Conservation (phyloP, 1,140 invertebrate species). For the Varroa destructor region DNA sequence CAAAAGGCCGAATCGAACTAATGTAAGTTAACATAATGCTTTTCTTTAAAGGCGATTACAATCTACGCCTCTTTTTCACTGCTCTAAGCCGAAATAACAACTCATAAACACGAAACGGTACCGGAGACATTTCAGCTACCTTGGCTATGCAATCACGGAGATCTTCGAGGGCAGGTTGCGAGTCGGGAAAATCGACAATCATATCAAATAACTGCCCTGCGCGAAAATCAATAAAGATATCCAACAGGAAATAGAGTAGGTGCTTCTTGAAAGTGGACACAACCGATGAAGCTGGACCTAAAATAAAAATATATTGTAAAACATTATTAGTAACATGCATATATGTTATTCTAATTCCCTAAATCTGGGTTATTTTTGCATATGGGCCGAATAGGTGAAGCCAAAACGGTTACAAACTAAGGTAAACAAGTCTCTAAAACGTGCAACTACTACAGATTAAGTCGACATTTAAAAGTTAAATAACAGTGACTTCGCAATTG, state of each 20-base stretch:
- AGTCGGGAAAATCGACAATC: conserved; percentile 91
- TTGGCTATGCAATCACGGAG: conserved; percentile 65
- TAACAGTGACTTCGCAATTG: not conserved
- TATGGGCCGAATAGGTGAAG: not conserved
- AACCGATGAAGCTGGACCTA: no score
- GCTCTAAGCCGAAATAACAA: conserved; percentile 38
- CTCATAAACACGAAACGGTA: conserved; percentile 61
- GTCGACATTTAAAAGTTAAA: conserved; percentile 20
- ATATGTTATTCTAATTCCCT: conserved; percentile 15
- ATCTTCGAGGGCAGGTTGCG: conserved; percentile 79
- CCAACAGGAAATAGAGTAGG: conserved; percentile 67
- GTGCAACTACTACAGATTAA: no score
- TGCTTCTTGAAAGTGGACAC: conserved; percentile 21
- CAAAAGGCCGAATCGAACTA: conserved; percentile 2
- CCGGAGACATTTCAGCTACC: conserved; percentile 60
- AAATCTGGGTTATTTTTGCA: no score
- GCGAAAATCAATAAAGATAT: conserved; percentile 69
- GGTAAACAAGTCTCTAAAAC: no score
- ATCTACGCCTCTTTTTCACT: conserved; percentile 28
- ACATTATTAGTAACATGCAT: conserved; percentile 21
- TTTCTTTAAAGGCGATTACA: no score
- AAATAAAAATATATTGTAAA: conserved; percentile 2
- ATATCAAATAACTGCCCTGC: conserved; percentile 89
- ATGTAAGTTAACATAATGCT: not conserved
- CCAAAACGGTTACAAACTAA: not conserved